Evolutionary conservation across 2,113 vertebrate species (phyloP), one percentile per base, ranked within the genome.

Genomic region (Elephas maximus): DNA sequence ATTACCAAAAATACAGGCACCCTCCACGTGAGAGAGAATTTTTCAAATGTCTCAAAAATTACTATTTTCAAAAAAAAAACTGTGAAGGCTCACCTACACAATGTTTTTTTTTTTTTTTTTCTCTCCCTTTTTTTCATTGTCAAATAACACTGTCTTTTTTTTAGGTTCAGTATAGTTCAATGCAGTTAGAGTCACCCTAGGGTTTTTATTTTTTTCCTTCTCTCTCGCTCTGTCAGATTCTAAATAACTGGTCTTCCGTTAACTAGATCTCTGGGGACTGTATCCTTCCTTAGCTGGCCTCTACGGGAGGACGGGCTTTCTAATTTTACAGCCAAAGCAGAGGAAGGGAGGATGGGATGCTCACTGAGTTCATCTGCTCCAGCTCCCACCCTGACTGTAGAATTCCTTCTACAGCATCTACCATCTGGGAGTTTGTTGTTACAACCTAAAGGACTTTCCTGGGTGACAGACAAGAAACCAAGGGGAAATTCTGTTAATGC

Each of bases 251-350:
- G 79, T 96, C 90, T 96, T 83, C 78, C n/a, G 41, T 95, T 97
- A 98, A 96, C 96, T 97, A 98, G 93, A n/a, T 88, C 98, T 96
- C 92, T 57, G 20, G 96, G 78, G 96, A 91, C 94, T 84, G 44
- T 18, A 74, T 51, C 90, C 74, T 97, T 89, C 91, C 57, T 86
- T 86, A 69, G 65, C 78, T 37, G 82, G 92, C 69, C 85, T 96
- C 37, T 84, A 81, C 8, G 37, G 83, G 90, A 98, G 88, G 81
- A 71, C 37, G 80, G 37, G 48, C 30, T 6, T 94, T 95, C 90
- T 96, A 95, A 97, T 97, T 97, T 97, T 82, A 95, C 6, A 81
- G 91, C 84, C 93, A 80, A 95, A 76, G 30, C n/a, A 85, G 80
- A 86, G 48, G 88, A 76, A 77, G 30, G 57, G 90, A 86, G 95